A percentile compares a stretch with the other conserved stretches of the same genome.
Evolutionary conservation across 2,888 invertebrate species (phyloP).

Genomic region (Ecliptopera silaceata): DNA sequence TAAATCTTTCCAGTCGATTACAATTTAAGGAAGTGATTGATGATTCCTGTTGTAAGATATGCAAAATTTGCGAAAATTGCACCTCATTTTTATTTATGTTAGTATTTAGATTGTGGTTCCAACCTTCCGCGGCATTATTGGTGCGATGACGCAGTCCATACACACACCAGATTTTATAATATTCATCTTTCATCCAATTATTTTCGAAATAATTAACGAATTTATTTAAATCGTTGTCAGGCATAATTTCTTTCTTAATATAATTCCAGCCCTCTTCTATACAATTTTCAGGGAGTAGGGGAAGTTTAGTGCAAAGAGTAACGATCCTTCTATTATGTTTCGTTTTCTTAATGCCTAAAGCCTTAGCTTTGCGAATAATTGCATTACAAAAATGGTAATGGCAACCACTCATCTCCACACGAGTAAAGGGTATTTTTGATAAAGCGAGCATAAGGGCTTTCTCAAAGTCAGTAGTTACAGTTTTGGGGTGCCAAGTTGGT

Average conservation of each 20-base stretch:
- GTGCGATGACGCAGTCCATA: constrained; percentile 16
- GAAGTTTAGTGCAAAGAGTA: constrained; percentile 15
- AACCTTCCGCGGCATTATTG: constrained; percentile 17
- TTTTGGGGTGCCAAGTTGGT: constrained; percentile 5
- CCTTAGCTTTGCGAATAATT: constrained; percentile 13
- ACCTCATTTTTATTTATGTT: constrained; percentile 15
- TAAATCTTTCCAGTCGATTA: too few species aligned
- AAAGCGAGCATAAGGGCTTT: constrained; percentile 17
- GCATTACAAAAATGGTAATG: neutral
- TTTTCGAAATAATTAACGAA: constrained; percentile 18
- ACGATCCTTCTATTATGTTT: constrained; percentile 11
- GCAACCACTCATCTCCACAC: constrained; percentile 4
- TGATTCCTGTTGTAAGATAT: too few species aligned
- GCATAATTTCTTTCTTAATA: constrained; percentile 16
- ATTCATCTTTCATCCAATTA: too few species aligned
- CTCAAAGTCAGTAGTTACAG: constrained; percentile 13
- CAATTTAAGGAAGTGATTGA: too few species aligned
- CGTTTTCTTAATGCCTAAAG: constrained; percentile 15
- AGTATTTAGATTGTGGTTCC: constrained; percentile 16
- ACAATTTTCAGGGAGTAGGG: constrained; percentile 15
- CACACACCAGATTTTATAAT: constrained; percentile 19
- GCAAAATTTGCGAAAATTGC: too few species aligned
- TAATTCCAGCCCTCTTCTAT: constrained; percentile 19
- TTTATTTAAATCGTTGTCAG: constrained; percentile 7
- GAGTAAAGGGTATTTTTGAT: constrained; percentile 12